A percentile compares a stretch with the other conserved stretches of the same genome.
These are phyloP conservation scores for Paradisaea rubra DNA, from an alignment of 2,113 vertebrate genomes.

Conservation along the genomic window DNA sequence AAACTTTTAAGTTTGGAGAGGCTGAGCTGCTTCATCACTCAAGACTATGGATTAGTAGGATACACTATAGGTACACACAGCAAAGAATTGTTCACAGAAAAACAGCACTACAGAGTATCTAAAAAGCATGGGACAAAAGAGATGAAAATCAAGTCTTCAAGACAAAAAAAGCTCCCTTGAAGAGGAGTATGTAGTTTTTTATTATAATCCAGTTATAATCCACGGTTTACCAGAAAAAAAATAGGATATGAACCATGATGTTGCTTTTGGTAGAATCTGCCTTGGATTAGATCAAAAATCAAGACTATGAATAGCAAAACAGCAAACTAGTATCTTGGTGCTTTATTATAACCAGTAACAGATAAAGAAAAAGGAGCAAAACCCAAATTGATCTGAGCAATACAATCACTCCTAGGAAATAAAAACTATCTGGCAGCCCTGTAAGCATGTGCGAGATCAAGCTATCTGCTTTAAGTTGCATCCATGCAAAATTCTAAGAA, in stretches of 20 bases:
- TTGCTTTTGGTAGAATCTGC: background rate
- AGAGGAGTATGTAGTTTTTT: background rate
- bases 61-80: background rate
- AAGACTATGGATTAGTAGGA: background rate
- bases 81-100: background rate
- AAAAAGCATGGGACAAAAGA: background rate
- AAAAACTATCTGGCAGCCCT: background rate
- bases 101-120: background rate
- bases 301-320: background rate
- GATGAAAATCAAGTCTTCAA: background rate
- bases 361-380: background rate
- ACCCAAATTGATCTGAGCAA: background rate
- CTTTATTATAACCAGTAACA: background rate
- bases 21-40: background rate
- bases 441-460: background rate
- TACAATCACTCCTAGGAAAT: background rate
- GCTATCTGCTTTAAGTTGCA: background rate
- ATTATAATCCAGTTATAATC: background rate
- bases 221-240: background rate
- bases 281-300: background rate
- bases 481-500: background rate
- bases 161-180: background rate
- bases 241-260: background rate
- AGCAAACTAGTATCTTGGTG: background rate
- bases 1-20: background rate